Conservation (phyloP, 2,113 vertebrate genomes). For the Hippocampus abdominalis region DNA sequence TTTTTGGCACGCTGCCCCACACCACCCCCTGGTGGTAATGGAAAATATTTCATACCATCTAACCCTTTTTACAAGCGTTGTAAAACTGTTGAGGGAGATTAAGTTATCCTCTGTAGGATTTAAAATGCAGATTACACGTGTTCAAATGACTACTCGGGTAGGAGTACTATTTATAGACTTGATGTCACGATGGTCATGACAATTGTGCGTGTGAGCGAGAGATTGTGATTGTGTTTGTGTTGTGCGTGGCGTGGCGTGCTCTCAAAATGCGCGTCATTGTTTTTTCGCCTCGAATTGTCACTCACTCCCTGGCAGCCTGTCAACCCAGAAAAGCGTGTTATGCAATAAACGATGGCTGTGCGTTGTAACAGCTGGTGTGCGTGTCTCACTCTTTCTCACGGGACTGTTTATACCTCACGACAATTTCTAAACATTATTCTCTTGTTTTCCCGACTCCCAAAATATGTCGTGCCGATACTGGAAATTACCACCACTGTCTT, state of each 20-base stretch:
- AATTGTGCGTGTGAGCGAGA: background rate
- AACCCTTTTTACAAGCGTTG: too few relatives aligned
- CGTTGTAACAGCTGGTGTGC: conserved; percentile 26
- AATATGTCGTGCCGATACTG: background rate
- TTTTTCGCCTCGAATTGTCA: conserved; percentile 10
- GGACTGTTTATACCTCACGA: background rate
- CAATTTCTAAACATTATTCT: background rate
- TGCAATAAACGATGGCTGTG: conserved; percentile 65
- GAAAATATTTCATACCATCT: too few relatives aligned
- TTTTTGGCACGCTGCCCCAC: background rate
- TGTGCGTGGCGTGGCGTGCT: conserved; percentile 36
- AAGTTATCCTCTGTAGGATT: background rate
- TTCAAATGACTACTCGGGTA: background rate
- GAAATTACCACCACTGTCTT: background rate
- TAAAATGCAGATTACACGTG: background rate
- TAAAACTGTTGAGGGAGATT: background rate
- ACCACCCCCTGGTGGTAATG: conserved; percentile 36
- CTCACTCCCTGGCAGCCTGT: conserved; percentile 40
- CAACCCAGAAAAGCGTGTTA: conserved; percentile 58
- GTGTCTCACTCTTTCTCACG: background rate
- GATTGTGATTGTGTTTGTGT: conserved; percentile 2
- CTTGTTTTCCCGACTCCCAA: background rate
- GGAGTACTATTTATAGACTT: conserved; percentile 22
- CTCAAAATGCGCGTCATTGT: conserved; percentile 30
- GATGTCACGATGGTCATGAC: conserved; percentile 27